Conservation (phyloP, 1,140 invertebrate genomes). For the Drosophila kepulauana region DNA sequence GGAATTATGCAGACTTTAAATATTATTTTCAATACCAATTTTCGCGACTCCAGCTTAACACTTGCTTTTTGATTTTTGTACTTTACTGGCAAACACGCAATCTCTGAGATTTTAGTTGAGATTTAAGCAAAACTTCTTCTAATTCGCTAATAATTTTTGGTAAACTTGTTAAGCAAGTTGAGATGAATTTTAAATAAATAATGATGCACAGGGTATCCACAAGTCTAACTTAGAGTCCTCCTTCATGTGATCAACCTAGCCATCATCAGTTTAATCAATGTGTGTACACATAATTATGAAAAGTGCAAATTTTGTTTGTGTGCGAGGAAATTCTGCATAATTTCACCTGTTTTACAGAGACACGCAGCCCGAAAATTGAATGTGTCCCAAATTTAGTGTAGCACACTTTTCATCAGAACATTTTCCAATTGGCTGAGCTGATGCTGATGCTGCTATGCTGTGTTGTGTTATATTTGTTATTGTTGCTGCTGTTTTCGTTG, state of each 20-base stretch:
- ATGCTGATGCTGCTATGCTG: neutral
- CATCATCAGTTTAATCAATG: neutral
- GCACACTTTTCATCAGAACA: slow-evolving; percentile 23
- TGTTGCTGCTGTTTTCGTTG: slow-evolving; percentile 5
- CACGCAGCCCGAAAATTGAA: neutral
- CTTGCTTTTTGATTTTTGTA: too few relatives aligned
- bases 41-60: too few relatives aligned
- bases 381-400: slow-evolving; percentile 26
- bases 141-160: too few relatives aligned
- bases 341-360: slow-evolving; percentile 14
- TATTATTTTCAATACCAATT: too few relatives aligned
- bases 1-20: too few relatives aligned
- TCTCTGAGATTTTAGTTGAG: too few relatives aligned
- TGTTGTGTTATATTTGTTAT: neutral
- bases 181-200: neutral
- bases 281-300: slow-evolving; percentile 12
- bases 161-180: neutral
- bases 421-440: slow-evolving; percentile 31
- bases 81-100: too few relatives aligned
- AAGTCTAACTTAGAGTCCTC: neutral
- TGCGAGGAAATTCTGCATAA: slow-evolving; percentile 6
- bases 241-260: neutral
- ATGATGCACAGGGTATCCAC: neutral
- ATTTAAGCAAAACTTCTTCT: neutral
- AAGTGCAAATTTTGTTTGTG: slow-evolving; percentile 9